Evolutionary conservation across 2,113 vertebrate genomes (phyloP).

Genomic region (Oncorhynchus tshawytscha): DNA sequence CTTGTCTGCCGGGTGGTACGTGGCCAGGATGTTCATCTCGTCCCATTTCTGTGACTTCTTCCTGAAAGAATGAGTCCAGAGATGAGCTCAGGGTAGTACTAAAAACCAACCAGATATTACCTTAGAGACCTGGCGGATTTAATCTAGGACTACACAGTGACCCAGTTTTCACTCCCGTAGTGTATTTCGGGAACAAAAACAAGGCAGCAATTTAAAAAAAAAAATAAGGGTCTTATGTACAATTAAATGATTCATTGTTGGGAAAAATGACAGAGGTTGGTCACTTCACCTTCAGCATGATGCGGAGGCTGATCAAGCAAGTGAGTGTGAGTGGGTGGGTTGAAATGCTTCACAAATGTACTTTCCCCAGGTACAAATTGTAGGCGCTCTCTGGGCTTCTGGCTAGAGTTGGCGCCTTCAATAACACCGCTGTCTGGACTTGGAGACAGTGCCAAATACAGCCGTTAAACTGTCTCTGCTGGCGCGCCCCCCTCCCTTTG

Average conservation of each 20-base stretch:
- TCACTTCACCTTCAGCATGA: no score
- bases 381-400: not conserved
- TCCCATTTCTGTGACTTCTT: slow-evolving; percentile 99
- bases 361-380: not conserved
- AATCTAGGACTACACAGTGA: slow-evolving; percentile 5
- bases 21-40: slow-evolving; percentile 99
- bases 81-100: slow-evolving; percentile 1
- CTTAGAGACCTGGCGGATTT: slow-evolving; percentile 8
- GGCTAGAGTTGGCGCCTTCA: no score
- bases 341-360: not conserved
- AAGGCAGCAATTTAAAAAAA: not conserved
- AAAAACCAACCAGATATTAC: slow-evolving; percentile 15
- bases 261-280: no score
- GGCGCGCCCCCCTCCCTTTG: not conserved
- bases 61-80: slow-evolving; percentile 66
- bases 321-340: no score
- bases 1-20: slow-evolving; percentile 94
- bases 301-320: no score
- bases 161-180: slow-evolving; percentile 26
- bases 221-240: not conserved
- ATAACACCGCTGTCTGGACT: not conserved
- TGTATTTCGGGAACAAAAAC: not conserved
- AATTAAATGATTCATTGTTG: not conserved
- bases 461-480: slow-evolving; percentile 11
- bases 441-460: not conserved